A percentile compares a stretch with the other conserved stretches of the same genome.
Evolutionary conservation across 2,113 vertebrate species (phyloP).

Genomic region (Vombatus ursinus): DNA sequence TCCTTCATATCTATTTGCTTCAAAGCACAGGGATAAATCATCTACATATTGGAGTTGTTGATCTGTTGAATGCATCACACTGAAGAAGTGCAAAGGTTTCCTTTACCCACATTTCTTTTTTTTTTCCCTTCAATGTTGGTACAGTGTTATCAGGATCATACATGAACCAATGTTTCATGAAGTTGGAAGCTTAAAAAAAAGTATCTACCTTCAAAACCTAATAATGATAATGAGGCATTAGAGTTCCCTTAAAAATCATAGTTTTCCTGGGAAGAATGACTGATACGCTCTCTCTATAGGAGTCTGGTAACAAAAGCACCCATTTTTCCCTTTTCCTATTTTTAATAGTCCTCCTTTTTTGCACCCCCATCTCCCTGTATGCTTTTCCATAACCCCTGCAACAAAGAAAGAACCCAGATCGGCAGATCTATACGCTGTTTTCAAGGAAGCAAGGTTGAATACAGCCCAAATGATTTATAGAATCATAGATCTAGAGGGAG

Average conservation of each 20-base stretch:
- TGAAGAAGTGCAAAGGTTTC: neutral
- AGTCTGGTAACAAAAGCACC: neutral
- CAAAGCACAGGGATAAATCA: constrained; percentile 33
- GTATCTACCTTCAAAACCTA: neutral
- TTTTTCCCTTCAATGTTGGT: neutral
- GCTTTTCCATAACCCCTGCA: neutral
- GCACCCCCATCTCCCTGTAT: neutral
- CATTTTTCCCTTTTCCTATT: neutral
- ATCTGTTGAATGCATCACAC: constrained; percentile 22
- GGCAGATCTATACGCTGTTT: neutral
- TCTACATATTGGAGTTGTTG: neutral
- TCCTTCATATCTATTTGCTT: constrained; percentile 50
- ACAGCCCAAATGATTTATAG: neutral
- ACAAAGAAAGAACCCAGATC: neutral
- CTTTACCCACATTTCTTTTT: neutral
- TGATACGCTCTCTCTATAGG: neutral
- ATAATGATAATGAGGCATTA: neutral
- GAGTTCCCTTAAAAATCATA: constrained; percentile 4
- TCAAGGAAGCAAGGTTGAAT: neutral
- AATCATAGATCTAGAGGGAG: neutral
- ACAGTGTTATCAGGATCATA: neutral
- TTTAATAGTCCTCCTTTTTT: neutral
- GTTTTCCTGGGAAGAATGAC: neutral
- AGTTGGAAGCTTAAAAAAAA: neutral
- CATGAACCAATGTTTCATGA: constrained; percentile 12